These are phyloP conservation scores for Vulpes vulpes DNA, from an alignment of 2,113 vertebrate genomes.

Conservation along the genomic window DNA sequence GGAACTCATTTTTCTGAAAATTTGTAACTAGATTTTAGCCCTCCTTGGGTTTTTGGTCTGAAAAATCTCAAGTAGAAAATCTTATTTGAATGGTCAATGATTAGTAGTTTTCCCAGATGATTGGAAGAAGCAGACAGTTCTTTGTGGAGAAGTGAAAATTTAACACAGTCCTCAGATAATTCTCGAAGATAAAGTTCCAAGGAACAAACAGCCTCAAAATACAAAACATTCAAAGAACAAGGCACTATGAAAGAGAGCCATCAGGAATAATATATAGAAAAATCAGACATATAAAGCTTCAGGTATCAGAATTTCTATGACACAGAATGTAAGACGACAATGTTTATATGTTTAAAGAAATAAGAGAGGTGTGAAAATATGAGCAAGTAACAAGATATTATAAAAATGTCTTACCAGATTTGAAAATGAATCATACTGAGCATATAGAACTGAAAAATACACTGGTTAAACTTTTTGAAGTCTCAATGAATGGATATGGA, in stretches of 20 bases:
- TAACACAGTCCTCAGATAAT: background rate
- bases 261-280: background rate
- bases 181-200: constrained; percentile 17
- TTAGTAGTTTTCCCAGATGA: background rate
- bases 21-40: background rate
- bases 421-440: background rate
- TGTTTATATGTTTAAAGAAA: background rate
- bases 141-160: constrained; percentile 21
- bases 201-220: background rate
- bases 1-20: background rate
- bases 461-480: background rate
- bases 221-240: background rate
- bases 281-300: background rate
- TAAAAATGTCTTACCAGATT: background rate
- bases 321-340: background rate
- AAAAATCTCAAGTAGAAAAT: constrained; percentile 1
- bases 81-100: background rate
- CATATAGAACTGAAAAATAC: background rate
- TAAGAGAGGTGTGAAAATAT: background rate
- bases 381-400: background rate
- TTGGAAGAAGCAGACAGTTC: background rate
- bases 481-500: background rate
- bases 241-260: background rate
- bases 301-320: background rate
- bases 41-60: background rate